Percentiles rank a stretch among this genome's conserved stretches.
Evolutionary conservation across 1,140 invertebrate species (phyloP).

Genomic region (Tribolium madens): DNA sequence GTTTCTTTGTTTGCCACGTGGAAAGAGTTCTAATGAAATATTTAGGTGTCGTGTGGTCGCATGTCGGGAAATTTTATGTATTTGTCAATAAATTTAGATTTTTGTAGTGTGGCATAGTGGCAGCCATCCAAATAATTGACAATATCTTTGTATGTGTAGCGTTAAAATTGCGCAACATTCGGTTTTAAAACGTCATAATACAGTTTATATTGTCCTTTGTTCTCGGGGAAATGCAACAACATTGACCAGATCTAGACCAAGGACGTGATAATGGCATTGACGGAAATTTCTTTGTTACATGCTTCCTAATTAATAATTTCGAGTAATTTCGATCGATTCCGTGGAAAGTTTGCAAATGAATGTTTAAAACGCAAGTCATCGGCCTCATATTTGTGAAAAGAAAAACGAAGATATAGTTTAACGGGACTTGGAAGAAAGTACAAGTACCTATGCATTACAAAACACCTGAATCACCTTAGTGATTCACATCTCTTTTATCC

Average conservation of each 20-base stretch:
- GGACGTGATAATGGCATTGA: slow-evolving; percentile 46
- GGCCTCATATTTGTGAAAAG: slow-evolving; percentile 28
- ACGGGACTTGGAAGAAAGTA: slow-evolving; percentile 43
- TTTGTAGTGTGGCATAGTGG: not conserved
- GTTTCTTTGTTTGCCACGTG: slow-evolving; percentile 2
- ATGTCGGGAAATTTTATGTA: not conserved
- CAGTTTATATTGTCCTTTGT: slow-evolving; percentile 41
- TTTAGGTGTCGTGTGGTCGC: not conserved
- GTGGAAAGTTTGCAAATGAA: not conserved
- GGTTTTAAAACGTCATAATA: slow-evolving; percentile 36
- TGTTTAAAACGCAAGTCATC: slow-evolving; percentile 13
- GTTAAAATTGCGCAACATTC: slow-evolving; percentile 32
- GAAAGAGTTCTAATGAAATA: not conserved
- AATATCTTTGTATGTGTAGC: slow-evolving; percentile 8
- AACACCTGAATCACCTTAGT: slow-evolving; percentile 42
- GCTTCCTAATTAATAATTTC: slow-evolving; percentile 6
- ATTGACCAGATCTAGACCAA: slow-evolving; percentile 44
- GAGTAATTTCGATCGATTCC: not conserved
- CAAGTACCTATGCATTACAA: slow-evolving; percentile 43
- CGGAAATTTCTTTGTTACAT: slow-evolving; percentile 34
- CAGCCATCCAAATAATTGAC: slow-evolving; percentile 21
- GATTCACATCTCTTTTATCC: slow-evolving; percentile 46
- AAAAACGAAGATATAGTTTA: slow-evolving; percentile 23
- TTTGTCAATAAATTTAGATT: slow-evolving; percentile 2
- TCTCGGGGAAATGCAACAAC: slow-evolving; percentile 39